A percentile compares a stretch with the other conserved stretches of the same genome.
Evolutionary conservation across 2,888 invertebrate species (phyloP).

Genomic region (Venusia cambrica): DNA sequence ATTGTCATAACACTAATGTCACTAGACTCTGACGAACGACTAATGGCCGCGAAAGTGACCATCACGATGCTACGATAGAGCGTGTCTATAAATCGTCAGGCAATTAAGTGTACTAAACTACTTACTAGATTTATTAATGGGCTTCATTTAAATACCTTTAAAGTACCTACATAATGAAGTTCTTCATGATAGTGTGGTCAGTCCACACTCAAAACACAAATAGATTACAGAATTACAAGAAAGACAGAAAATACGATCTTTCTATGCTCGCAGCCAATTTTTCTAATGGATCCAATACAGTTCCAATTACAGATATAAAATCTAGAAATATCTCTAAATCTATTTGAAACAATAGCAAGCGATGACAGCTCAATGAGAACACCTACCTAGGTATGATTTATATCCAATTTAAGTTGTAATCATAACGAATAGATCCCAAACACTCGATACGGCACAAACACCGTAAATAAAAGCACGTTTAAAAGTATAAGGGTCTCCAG

Average conservation of each 20-base stretch:
- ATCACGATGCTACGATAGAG: constrained; percentile 29
- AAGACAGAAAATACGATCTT: no score
- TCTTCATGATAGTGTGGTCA: constrained; percentile 8
- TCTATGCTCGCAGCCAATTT: no score
- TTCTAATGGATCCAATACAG: constrained; percentile 17
- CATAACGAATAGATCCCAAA: constrained; percentile 31
- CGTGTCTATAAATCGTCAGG: constrained; percentile 30
- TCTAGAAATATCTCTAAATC: constrained; percentile 13
- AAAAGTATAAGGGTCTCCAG: constrained; percentile 73
- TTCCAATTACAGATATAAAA: constrained; percentile 21
- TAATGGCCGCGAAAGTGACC: constrained; percentile 23
- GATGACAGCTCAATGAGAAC: constrained; percentile 21
- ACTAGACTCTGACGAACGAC: constrained; percentile 13
- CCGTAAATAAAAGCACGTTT: constrained; percentile 73
- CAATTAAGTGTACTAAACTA: constrained; percentile 33
- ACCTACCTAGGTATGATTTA: constrained; percentile 22
- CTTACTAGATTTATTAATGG: constrained; percentile 32
- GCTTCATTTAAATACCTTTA: constrained; percentile 22
- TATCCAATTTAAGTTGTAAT: constrained; percentile 24
- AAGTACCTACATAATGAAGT: constrained; percentile 15
- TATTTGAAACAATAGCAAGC: constrained; percentile 16
- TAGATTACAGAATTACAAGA: constrained; percentile 3
- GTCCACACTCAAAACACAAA: constrained; percentile 4
- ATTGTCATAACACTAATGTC: constrained; percentile 4
- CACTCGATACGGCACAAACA: constrained; percentile 40